Evolutionary conservation across 1,140 invertebrate species (phyloP).

Genomic region (Zaprionus tsacasi): DNA sequence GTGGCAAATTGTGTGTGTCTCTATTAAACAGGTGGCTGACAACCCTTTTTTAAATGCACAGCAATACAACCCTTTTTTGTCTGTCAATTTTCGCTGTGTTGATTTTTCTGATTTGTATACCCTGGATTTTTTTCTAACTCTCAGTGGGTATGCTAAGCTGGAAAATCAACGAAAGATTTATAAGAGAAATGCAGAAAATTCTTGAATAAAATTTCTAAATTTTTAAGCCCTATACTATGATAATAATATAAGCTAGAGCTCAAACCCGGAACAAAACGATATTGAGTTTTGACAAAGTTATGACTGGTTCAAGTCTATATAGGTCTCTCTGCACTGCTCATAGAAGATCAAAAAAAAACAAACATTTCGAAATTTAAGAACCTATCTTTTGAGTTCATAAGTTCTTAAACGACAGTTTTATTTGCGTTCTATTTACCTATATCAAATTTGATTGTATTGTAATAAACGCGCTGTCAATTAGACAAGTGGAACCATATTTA

Average conservation of each 20-base stretch:
- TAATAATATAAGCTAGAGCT: too few relatives aligned
- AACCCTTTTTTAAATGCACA: not conserved
- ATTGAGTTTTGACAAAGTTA: too few relatives aligned
- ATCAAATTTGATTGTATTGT: not conserved
- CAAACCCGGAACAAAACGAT: too few relatives aligned
- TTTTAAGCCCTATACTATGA: too few relatives aligned
- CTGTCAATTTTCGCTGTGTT: not conserved
- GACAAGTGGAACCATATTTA: not conserved
- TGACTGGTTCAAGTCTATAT: too few relatives aligned
- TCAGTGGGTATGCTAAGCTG: not conserved
- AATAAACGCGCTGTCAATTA: not conserved
- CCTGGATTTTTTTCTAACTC: not conserved
- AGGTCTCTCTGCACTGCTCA: too few relatives aligned
- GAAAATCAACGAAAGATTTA: not conserved
- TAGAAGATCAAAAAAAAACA: not conserved
- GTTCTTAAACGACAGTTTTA: not conserved
- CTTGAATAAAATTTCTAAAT: not conserved
- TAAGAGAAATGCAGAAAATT: not conserved
- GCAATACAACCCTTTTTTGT: not conserved
- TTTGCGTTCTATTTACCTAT: not conserved
- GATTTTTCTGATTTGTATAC: not conserved
- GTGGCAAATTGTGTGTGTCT: not conserved
- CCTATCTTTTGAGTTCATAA: too few relatives aligned
- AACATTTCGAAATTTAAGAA: too few relatives aligned
- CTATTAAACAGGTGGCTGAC: conserved; percentile 1